Evolutionary conservation across 1,140 invertebrate genomes (phyloP), one percentile per base, ranked within the genome.

Genomic region (Sinella curviseta): DNA sequence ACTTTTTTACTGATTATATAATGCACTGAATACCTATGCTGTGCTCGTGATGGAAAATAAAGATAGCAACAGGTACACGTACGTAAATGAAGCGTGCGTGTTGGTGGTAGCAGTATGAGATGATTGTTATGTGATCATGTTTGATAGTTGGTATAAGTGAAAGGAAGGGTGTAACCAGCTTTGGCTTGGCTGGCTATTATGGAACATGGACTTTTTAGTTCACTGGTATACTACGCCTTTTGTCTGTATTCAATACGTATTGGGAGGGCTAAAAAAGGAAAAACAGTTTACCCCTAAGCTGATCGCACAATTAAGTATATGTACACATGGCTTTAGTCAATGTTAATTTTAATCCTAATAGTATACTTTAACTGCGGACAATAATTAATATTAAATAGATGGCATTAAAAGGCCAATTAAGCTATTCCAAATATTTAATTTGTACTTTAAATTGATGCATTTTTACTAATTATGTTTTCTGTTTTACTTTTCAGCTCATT

Each of bases 401-500:
- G n/a, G n/a, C n/a, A n/a, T n/a, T n/a, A n/a, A n/a, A n/a, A n/a
- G n/a, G n/a, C n/a, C n/a, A n/a, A n/a, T n/a, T n/a, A n/a, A n/a
- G n/a, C n/a, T n/a, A n/a, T n/a, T n/a, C n/a, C n/a, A n/a, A n/a
- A n/a, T n/a, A n/a, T n/a, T n/a, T n/a, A n/a, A n/a, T n/a, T n/a
- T n/a, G n/a, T n/a, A 48, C 20, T 48, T 8, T 48, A 20, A 12
- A 48, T 48, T 48, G 39, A 48, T 48, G 39, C 8, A 48, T 12
- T 48, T 14, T 75, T 14, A 48, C 12, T 48, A 8, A 48, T 12
- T 77, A 77, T 70, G 35, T 81, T 76, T 55, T 83, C 80, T 82
- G 84, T 81, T 20, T 48, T 48, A 20, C 81, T 48, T 90, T 91
- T 2, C 89, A 96, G 94, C 87, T 96, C 82, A 90, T 96, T 78